Evolutionary conservation across 2,113 vertebrate species (phyloP), one percentile per base, ranked within the genome.

Genomic region (Amphiprion ocellaris): DNA sequence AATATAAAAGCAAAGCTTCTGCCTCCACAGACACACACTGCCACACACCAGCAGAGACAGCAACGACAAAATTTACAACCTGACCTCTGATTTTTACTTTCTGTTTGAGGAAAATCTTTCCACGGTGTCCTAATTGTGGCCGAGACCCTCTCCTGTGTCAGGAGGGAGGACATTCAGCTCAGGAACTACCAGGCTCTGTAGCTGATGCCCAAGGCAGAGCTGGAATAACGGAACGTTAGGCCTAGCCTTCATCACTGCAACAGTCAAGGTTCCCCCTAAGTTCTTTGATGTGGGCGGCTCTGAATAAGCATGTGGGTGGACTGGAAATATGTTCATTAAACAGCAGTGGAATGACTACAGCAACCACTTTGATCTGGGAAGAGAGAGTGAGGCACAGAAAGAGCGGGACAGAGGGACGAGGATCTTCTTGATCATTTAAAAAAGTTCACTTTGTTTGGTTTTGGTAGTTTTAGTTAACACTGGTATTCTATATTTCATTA

Each of bases 321-420:
- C 84, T 83, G 83, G 86, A 80, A 89, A 90, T 87, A 84, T 88
- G 81, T 92, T 93, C 86, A 83, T 90, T 92, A 89, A 86, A 85
- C 71, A 87, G 81, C n/a, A 78, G 56, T 56, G 82, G 77, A 84
- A 86, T 81, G 64, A 85, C 71, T 85, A 78, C 72, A 74, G 70
- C 33, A 46, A 63, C 64, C 12, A 77, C 88, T 90, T 85, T 91
- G 81, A 92, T 92, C 74, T 69, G 49, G 65, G 37, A 58, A 74
- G 65, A 76, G 54, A 37, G 73, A 68, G 47, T 15, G 46, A 50
- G 15, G 19, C 16, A 56, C 2, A 65, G 52, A 56, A 41, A 55
- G 66, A 49, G 60, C 23, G 44, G 60, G 26, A 74, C 44, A 62
- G 53, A 15, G 52, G 37, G 26, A 56, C 17, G 19, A 24, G 17